Base-by-base conservation (phyloP, 2,797 vertebrate species). In the Chaetodon trifasciatus region DNA sequence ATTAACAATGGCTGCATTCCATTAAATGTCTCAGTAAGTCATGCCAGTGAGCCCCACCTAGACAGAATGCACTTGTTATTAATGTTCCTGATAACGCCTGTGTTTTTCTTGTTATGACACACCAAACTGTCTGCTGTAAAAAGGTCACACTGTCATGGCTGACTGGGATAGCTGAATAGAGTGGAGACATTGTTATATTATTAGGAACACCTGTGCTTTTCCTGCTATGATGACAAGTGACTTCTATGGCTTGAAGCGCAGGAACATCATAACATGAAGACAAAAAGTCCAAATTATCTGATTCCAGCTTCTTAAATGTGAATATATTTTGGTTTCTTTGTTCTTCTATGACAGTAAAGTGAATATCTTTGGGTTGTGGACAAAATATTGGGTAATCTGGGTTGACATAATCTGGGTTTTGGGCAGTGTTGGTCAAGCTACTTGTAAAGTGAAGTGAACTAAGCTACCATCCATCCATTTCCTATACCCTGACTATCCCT, bases 1-100 rank as follows among this genome's bases (percentile, higher is more conserved):
- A 0, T 11, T 47, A 75, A 65, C 7, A 0, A 32, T 24, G 21
- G 13, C 17, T 32, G 17, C n/a, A n/a, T 23, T 42, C 15, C 3
- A 37, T 60, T 15, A 12, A 13, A 5, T 42, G 62, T 35, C 21
- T 50, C 44, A 21, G 10, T 58, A 17, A 49, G 19, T 4, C 11
- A 1, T 49, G 50, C 53, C 23, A 60, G 16, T 50, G 50, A 37
- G 55, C 17, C 21, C 53, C 28, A 58, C 28, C 42, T 32, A 19
- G 60, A 66, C 42, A 32, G n/a, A 61, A 67, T 53, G 37, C 46
- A 46, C 46, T 53, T 1, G 4, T 28, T 44, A 56, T 55, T 12
- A 40, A 8, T 47, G 58, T 57, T 55, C 39, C 24, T 80, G 37
- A 47, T 47, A 39, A 65, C 39, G 40, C 49, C 9, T 65, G 46